Evolutionary conservation across 2,113 vertebrate genomes (phyloP).

Genomic region (Pollimyrus isidori): DNA sequence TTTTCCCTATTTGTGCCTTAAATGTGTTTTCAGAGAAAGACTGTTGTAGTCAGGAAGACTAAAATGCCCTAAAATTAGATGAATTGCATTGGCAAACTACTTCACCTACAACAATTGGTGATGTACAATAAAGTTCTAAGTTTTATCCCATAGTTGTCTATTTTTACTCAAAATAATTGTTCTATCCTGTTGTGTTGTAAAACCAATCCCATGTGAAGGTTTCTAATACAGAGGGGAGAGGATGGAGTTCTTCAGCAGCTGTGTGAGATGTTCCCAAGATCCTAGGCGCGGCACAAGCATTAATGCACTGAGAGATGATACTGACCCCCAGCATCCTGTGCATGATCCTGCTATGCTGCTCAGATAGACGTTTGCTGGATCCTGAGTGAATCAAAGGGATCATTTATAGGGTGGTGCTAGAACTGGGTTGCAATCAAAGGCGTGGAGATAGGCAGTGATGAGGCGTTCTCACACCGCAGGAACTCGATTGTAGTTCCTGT

Average conservation of each 20-base stretch:
- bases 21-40: neutral
- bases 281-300: neutral
- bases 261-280: neutral
- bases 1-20: neutral
- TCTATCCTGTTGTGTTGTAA: neutral
- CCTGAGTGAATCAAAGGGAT: neutral
- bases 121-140: neutral
- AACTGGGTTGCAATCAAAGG: neutral
- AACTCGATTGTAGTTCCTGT: too few species aligned
- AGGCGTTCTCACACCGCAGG: too few species aligned
- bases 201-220: neutral
- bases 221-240: neutral
- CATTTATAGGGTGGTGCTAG: neutral
- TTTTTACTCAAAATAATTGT: neutral
- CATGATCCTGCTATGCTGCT: neutral
- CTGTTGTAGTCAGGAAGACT: neutral
- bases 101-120: neutral
- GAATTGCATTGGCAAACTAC: neutral
- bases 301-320: neutral
- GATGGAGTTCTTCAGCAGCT: neutral
- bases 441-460: neutral
- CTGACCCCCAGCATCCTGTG: neutral
- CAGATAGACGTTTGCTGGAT: neutral
- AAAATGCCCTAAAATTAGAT: neutral
- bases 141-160: neutral